These are phyloP conservation scores for Phocoena phocoena DNA, from an alignment of 2,113 vertebrate species.

Conservation along the genomic window DNA sequence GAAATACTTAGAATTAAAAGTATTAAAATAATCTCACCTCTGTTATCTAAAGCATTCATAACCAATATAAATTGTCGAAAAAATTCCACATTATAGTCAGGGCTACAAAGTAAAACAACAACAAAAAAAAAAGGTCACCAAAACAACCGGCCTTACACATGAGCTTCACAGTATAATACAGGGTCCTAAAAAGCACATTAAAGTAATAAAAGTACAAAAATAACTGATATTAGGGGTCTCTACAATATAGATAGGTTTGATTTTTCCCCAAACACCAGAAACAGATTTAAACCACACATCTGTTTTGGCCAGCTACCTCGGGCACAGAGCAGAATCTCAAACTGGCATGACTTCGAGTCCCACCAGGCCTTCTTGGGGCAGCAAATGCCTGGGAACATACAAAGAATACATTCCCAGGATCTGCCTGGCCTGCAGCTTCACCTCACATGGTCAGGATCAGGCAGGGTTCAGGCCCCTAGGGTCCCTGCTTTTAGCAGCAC, in stretches of 20 bases:
- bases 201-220: neutral
- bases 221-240: neutral
- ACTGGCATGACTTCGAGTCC: constrained; percentile 31
- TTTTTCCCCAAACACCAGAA: neutral
- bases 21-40: constrained; percentile 88
- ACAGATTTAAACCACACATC: neutral
- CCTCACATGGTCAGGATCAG: constrained; percentile 60
- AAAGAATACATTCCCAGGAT: constrained; percentile 71
- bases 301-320: constrained; percentile 27
- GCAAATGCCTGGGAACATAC: constrained; percentile 66
- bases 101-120: constrained; percentile 85
- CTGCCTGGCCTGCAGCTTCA: constrained; percentile 47
- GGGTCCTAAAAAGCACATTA: neutral
- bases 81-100: constrained; percentile 98
- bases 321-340: neutral
- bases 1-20: constrained; percentile 20
- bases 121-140: constrained; percentile 45
- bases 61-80: constrained; percentile 96
- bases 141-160: neutral
- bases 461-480: constrained; percentile 61
- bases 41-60: constrained; percentile 99
- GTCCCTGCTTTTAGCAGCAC: constrained; percentile 67
- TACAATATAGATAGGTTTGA: neutral
- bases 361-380: constrained; percentile 15
- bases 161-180: neutral